Base-by-base conservation (phyloP, 2,797 vertebrate genomes). In the Liparis tanakae region DNA sequence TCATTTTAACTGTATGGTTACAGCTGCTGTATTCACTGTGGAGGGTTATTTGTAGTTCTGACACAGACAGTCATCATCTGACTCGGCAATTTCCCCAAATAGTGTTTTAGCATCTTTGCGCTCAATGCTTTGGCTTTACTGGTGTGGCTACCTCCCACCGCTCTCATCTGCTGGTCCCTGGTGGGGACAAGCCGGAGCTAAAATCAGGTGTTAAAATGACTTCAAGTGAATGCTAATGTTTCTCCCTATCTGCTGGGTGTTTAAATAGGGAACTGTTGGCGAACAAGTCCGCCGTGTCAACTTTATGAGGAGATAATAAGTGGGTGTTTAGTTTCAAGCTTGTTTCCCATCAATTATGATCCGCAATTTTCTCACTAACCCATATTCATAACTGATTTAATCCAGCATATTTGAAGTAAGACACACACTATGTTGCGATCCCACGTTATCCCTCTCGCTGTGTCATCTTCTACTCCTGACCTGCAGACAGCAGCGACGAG, bases 361-460 rank as follows among this genome's bases (percentile, higher is more conserved):
- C 78, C 62, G 30, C 18, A 63, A 61, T 85, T 78, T 80, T 41
- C 65, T 77, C 44, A 74, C 36, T 76, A 87, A 55, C 63, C 61
- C 63, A 41, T 54, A 41, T 20, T 63, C 48, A 72, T 74, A 76
- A 34, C 46, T 63, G 64, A 65, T 69, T 82, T 48, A 76, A 74
- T 67, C 59, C 18, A 20, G 14, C 72, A 60, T 63, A 55, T 81
- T 83, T 84, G 36, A 60, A 67, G 54, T 81, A 69, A 80, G 68
- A 61, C 60, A 44, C 62, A 79, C 74, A 78, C 62, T 41, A 57
- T 72, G 70, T 67, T 76, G 76, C 46, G 12, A 79, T n/a, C 22
- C 50, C 50, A 39, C 30, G 12, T 54, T 67, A 63, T 70, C 57
- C 59, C 57, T n/a, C 79, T 66, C 76, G 68, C 55, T 82, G 84